A percentile compares a stretch with the other conserved stretches of the same genome.
phyloP scores from a whole-genome alignment of 2,797 vertebrate genomes.

The Lophura swinhoii region DNA sequence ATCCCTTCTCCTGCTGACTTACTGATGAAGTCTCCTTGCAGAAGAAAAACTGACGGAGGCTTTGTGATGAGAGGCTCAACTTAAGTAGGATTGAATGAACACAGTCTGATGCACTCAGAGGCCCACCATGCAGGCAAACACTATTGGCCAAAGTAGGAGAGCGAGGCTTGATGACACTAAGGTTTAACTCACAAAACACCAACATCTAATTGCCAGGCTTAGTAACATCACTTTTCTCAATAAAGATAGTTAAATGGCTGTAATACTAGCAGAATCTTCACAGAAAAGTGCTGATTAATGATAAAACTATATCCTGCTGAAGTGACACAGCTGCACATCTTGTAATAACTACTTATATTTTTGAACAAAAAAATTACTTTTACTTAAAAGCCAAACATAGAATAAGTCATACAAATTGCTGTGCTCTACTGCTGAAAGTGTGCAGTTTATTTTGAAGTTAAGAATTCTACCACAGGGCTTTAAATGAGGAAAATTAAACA shows the following conservation, averaged over 20 bases:
- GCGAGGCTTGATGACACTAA: background rate
- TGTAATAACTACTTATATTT: slow-evolving; percentile 10
- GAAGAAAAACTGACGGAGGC: background rate
- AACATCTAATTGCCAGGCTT: background rate
- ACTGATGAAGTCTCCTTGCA: background rate
- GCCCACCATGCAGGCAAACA: background rate
- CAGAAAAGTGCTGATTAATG: slow-evolving; percentile 13
- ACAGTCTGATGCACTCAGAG: background rate
- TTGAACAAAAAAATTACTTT: slow-evolving; percentile 56
- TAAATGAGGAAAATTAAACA: slow-evolving; percentile 66
- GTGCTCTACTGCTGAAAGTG: slow-evolving; percentile 56
- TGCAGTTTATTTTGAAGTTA: slow-evolving; percentile 57
- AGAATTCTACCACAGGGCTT: slow-evolving; percentile 63
- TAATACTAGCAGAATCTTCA: slow-evolving; percentile 14
- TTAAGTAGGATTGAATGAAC: slow-evolving; percentile 15
- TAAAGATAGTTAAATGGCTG: background rate
- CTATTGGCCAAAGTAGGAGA: background rate
- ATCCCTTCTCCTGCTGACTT: background rate
- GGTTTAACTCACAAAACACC: background rate
- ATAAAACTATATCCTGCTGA: background rate
- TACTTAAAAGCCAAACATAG: slow-evolving; percentile 55
- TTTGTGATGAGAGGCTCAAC: background rate
- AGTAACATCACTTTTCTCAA: slow-evolving; percentile 13
- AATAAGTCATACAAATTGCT: slow-evolving; percentile 63
- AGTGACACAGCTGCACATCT: slow-evolving; percentile 50